Evolutionary conservation across 2,113 vertebrate species (phyloP), one percentile per base, ranked within the genome.

Genomic region (Dicaeum eximium): DNA sequence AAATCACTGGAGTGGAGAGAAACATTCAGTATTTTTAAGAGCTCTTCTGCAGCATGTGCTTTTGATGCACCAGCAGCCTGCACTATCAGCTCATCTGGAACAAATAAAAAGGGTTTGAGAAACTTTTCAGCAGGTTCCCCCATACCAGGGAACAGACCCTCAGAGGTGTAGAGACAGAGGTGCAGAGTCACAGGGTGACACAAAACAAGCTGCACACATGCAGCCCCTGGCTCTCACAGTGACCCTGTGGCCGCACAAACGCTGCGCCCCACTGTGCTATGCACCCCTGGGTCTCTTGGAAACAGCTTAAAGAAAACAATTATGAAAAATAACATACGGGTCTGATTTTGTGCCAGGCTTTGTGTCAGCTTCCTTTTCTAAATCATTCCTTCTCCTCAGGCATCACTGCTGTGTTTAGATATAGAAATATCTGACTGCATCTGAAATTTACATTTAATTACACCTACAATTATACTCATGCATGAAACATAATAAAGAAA

Each of bases 371-470:
- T 93, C 93, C 85, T 86, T 78, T 74, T 80, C 90, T 74, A 94
- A 82, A 80, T 48, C 71, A 62, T 60, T 88, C 82, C 67, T 88
- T 71, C 79, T 95, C 92, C 65, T 82, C 56, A 83, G 88, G 94
- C 93, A 90, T 45, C 4, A 1, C 60, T 88, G 60, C 53, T 90
- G 75, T 88, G 47, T 88, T 96, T 83, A 85, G 85, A 90, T 82
- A 71, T 11, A 74, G 54, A 92, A 86, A 37, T 44, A 93, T 42
- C 47, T 83, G 75, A 67, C 85, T 92, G 71, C 65, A 81, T 71
- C 75, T 81, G 57, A 86, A 94, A 88, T 95, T 80, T 92, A 83
- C 93, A 88, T 96, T 86, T 92, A 86, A 95, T 94, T 94, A 92
- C 13, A 67, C 25, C 31, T 37, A 18, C 75, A 93, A 88, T 93